phyloP scores from a whole-genome alignment of 2,113 vertebrate species.

The Tetrao urogallus region DNA sequence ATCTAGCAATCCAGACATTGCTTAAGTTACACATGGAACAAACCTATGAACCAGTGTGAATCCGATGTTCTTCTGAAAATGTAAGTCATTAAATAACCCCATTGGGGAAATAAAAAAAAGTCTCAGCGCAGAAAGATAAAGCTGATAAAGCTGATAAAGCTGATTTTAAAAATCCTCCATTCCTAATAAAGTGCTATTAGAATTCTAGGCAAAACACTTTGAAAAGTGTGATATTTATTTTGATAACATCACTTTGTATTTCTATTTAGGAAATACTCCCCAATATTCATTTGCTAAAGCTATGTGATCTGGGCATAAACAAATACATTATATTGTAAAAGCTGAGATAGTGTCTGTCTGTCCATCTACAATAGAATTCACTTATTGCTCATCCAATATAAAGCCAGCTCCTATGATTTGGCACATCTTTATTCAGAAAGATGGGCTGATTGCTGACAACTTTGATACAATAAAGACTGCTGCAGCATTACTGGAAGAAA shows the following conservation, averaged over 20 bases:
- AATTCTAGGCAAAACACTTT: neutral
- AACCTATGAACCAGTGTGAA: neutral
- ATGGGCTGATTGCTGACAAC: slow-evolving; percentile 70
- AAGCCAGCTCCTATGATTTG: slow-evolving; percentile 23
- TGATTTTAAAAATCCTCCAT: neutral
- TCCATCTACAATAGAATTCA: slow-evolving; percentile 16
- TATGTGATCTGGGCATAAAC: slow-evolving; percentile 32
- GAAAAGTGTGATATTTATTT: neutral
- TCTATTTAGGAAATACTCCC: neutral
- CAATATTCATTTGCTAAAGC: neutral
- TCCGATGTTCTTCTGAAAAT: neutral
- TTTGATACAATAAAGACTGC: slow-evolving; percentile 73
- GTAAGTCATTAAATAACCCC: neutral
- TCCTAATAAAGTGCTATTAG: neutral
- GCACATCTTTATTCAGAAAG: slow-evolving; percentile 68
- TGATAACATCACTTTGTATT: neutral
- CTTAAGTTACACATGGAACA: neutral
- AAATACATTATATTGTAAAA: slow-evolving; percentile 22
- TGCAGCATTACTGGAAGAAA: slow-evolving; percentile 73
- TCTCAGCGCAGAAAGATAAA: neutral
- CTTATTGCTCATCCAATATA: slow-evolving; percentile 59
- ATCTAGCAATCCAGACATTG: neutral
- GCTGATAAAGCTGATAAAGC: neutral
- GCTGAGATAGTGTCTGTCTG: slow-evolving; percentile 21
- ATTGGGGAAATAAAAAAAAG: neutral